Percentiles rank a stretch among this genome's conserved stretches.
Conservation (phyloP, 2,797 vertebrate genomes). For the Spatula versicolor region DNA sequence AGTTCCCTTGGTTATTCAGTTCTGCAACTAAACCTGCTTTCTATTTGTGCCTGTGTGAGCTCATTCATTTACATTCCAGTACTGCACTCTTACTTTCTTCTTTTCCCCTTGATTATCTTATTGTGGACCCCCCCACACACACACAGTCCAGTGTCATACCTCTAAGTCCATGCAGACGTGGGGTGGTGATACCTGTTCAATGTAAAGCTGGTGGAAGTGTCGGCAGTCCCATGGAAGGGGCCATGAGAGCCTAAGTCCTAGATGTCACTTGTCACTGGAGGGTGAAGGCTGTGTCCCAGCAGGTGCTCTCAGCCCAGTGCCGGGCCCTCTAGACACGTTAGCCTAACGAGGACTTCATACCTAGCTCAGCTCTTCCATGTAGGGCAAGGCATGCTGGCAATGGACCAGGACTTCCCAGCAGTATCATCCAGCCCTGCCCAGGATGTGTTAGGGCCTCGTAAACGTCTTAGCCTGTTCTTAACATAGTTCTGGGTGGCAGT, state of each 20-base stretch:
- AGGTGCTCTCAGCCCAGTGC: not conserved
- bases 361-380: not conserved
- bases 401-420: not conserved
- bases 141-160: not conserved
- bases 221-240: not conserved
- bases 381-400: not conserved
- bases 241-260: not conserved
- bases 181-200: not conserved
- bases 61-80: not conserved
- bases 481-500: not conserved
- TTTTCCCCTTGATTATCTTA: not conserved
- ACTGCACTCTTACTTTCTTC: not conserved
- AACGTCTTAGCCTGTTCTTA: not conserved
- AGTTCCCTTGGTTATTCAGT: constrained; percentile 15
- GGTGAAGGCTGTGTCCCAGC: not conserved
- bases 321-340: not conserved
- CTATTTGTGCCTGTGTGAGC: constrained; percentile 12
- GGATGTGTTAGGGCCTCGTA: not conserved
- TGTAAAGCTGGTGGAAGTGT: not conserved
- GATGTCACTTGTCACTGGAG: not conserved
- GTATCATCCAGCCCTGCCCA: not conserved
- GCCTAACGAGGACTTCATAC: not conserved
- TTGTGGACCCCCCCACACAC: not conserved
- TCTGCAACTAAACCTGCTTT: constrained; percentile 28
- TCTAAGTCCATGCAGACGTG: not conserved